These are phyloP conservation scores for Calephelis nemesis DNA, from an alignment of 1,140 invertebrate species.

Conservation along the genomic window DNA sequence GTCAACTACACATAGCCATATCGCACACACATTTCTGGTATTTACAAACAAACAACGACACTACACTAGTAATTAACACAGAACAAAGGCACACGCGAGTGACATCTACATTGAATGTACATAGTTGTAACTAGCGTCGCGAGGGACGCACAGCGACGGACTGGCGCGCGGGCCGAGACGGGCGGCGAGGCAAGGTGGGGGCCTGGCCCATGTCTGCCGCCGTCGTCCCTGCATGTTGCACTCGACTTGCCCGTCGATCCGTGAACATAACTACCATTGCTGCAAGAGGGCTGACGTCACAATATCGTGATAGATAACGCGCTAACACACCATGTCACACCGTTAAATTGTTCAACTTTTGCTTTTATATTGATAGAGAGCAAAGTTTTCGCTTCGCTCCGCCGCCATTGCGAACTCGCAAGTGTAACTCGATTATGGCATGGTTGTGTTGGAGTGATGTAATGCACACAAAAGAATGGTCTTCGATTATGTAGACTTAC, in stretches of 20 bases:
- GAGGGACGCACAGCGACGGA: constrained; percentile 68
- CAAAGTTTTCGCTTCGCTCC: neutral
- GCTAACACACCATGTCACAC: constrained; percentile 17
- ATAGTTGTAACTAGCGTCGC: constrained; percentile 52
- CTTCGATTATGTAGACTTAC: neutral
- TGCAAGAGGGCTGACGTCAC: constrained; percentile 41
- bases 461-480: neutral
- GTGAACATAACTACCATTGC: constrained; percentile 32
- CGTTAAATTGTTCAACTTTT: constrained; percentile 26
- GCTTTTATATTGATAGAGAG: constrained; percentile 21
- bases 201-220: constrained; percentile 53
- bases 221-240: constrained; percentile 69
- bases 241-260: constrained; percentile 47
- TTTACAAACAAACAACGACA: constrained; percentile 45
- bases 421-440: constrained; percentile 1
- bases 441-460: neutral
- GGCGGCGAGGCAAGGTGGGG: constrained; percentile 57
- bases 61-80: constrained; percentile 57
- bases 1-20: constrained; percentile 75
- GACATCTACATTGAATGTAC: constrained; percentile 36
- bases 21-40: constrained; percentile 59
- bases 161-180: constrained; percentile 60
- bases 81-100: constrained; percentile 61
- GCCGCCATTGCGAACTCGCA: no score
- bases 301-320: constrained; percentile 26